phyloP scores from a whole-genome alignment of 2,888 invertebrate genomes.

The Epinotia bilunana region DNA sequence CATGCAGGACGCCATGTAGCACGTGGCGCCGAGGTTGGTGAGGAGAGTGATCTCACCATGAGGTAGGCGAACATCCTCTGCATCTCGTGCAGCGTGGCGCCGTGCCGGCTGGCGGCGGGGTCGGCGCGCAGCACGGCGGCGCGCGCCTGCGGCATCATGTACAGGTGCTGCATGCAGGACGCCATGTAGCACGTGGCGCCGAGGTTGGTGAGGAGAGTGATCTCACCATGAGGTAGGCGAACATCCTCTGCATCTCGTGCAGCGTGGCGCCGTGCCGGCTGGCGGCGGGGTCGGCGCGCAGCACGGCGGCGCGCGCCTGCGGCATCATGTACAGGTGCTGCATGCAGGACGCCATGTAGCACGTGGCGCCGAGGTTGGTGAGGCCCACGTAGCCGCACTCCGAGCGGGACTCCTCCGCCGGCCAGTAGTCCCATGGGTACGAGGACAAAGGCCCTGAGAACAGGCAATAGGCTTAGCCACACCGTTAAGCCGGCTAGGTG shows the following conservation, averaged over 20 bases:
- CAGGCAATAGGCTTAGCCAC: constrained; percentile 11
- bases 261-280: constrained; percentile 93
- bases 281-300: constrained; percentile 89
- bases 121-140: constrained; percentile 92
- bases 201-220: constrained; percentile 93
- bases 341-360: constrained; percentile 99
- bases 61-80: constrained; percentile 98
- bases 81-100: constrained; percentile 92
- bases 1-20: constrained; percentile 99
- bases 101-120: constrained; percentile 90
- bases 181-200: constrained; percentile 99
- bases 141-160: constrained; percentile 98
- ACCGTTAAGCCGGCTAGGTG: too few species aligned
- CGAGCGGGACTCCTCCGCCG: constrained; percentile 96
- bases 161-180: constrained; percentile 98
- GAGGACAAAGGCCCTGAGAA: constrained; percentile 88
- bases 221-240: constrained; percentile 92
- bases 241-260: constrained; percentile 96
- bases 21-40: constrained; percentile 97
- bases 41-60: constrained; percentile 85
- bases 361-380: constrained; percentile 97
- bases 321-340: constrained; percentile 99
- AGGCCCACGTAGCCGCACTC: constrained; percentile 98
- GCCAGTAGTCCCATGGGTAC: constrained; percentile 99
- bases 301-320: constrained; percentile 92